Percentiles rank a stretch among this genome's conserved stretches.
These are phyloP conservation scores for Sussaba pulchella DNA, from an alignment of 2,888 invertebrate genomes.

Conservation along the genomic window DNA sequence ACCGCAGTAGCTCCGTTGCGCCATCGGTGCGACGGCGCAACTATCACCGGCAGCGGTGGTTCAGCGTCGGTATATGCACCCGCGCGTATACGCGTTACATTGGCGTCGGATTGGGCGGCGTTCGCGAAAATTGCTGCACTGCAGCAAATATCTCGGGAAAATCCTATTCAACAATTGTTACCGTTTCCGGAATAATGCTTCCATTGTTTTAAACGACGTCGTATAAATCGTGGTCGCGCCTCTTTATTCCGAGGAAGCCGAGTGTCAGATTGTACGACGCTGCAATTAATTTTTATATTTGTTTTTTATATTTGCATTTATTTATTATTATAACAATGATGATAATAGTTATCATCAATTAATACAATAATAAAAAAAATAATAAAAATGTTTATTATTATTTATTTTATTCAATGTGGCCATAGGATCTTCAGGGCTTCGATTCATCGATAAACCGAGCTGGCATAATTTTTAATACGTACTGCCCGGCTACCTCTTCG, in stretches of 20 bases:
- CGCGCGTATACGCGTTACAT: slow-evolving; percentile 46
- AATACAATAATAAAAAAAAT: no score
- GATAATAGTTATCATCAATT: no score
- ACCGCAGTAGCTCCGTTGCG: slow-evolving; percentile 49
- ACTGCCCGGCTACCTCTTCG: no score
- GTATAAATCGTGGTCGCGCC: neutral
- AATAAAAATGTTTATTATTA: no score
- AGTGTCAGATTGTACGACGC: neutral
- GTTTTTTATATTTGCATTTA: neutral
- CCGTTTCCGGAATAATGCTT: slow-evolving; percentile 10
- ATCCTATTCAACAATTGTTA: slow-evolving; percentile 24
- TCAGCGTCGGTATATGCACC: neutral
- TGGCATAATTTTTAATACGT: no score
- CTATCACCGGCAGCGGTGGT: neutral
- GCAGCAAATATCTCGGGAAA: slow-evolving; percentile 45
- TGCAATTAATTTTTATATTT: neutral
- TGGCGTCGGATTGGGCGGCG: slow-evolving; percentile 37
- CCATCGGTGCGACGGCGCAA: neutral
- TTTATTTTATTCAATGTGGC: no score
- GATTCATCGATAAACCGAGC: no score
- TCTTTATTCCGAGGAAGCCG: neutral
- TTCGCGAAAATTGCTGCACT: slow-evolving; percentile 52
- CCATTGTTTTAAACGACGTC: slow-evolving; percentile 16
- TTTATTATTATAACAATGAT: neutral
- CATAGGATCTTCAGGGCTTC: no score